A percentile compares a stretch with the other conserved stretches of the same genome.
phyloP scores from a whole-genome alignment of 2,888 invertebrate species.

The Mimachlamys varia region DNA sequence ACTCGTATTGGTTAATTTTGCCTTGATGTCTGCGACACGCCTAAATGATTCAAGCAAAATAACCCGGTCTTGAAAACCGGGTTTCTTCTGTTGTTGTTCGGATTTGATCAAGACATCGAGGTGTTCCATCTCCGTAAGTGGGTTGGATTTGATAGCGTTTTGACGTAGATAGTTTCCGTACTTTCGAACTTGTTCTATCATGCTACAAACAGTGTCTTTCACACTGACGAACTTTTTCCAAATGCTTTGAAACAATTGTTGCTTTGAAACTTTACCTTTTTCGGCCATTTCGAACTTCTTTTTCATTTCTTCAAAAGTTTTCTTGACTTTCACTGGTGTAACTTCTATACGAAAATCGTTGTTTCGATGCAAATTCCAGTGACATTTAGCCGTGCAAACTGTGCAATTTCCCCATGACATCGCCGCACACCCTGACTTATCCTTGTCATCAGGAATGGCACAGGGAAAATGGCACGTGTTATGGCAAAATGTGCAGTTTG shows the following conservation, averaged over 20 bases:
- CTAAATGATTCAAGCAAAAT: constrained; percentile 36
- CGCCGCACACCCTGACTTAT: constrained; percentile 59
- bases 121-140: constrained; percentile 62
- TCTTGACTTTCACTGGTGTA: constrained; percentile 45
- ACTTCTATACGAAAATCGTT: constrained; percentile 45
- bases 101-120: constrained; percentile 67
- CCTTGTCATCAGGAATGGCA: constrained; percentile 55
- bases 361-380: constrained; percentile 55
- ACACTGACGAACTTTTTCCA: constrained; percentile 49
- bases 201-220: constrained; percentile 45
- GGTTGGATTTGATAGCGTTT: constrained; percentile 66
- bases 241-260: constrained; percentile 45
- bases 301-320: constrained; percentile 60
- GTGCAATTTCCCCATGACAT: constrained; percentile 54
- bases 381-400: constrained; percentile 52
- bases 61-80: constrained; percentile 46
- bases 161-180: constrained; percentile 55
- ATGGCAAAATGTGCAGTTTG: constrained; percentile 66
- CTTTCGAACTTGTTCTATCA: constrained; percentile 51
- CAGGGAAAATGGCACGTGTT: constrained; percentile 68
- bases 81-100: constrained; percentile 56
- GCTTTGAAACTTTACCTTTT: constrained; percentile 45
- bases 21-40: background rate
- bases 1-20: background rate
- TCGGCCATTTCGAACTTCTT: constrained; percentile 58